Percentiles rank a stretch among this genome's conserved stretches.
These are phyloP conservation scores for Amazona vittata DNA, from an alignment of 2,113 vertebrate genomes.

Conservation along the genomic window DNA sequence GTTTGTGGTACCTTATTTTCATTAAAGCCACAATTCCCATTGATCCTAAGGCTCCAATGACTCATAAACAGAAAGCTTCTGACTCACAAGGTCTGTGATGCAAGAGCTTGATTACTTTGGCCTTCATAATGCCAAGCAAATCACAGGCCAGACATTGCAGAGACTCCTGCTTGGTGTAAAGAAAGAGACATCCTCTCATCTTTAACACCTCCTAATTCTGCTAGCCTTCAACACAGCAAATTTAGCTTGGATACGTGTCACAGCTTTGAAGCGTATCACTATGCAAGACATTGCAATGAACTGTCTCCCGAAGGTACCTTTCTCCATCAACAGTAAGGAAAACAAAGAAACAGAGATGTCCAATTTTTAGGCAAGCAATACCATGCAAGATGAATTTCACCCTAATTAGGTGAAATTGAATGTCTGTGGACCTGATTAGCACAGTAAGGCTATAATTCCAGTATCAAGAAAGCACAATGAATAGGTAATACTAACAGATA, in stretches of 20 bases:
- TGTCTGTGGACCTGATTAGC: neutral
- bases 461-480: neutral
- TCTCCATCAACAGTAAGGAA: neutral
- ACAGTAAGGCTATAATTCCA: neutral
- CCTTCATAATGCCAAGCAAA: neutral
- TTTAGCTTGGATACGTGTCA: rapidly evolving
- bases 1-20: neutral
- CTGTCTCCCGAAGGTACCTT: neutral
- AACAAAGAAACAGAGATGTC: neutral
- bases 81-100: neutral
- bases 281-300: neutral
- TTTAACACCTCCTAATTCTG: neutral
- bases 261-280: neutral
- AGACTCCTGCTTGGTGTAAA: neutral
- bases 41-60: neutral
- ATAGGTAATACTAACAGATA: neutral
- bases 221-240: neutral
- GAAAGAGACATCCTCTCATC: neutral
- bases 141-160: neutral
- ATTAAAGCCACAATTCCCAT: neutral
- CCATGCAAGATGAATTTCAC: neutral
- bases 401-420: neutral
- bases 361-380: neutral
- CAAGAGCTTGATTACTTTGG: neutral
- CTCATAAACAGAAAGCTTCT: neutral